These are phyloP conservation scores for Oenanthe oenanthe DNA, from an alignment of 2,113 vertebrate species.

Conservation along the genomic window DNA sequence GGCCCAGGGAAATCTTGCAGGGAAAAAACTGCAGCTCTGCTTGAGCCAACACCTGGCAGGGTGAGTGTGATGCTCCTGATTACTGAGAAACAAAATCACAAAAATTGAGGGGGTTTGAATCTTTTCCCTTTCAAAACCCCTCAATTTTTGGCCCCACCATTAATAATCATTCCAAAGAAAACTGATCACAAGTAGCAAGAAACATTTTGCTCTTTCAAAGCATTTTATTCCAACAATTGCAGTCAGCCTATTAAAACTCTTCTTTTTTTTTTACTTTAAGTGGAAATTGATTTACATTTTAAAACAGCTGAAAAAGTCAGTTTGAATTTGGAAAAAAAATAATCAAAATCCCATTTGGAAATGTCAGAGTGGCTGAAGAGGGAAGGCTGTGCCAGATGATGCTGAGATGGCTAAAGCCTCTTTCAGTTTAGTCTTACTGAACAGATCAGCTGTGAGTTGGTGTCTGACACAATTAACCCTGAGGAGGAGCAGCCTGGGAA, in stretches of 20 bases:
- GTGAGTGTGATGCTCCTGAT: background rate
- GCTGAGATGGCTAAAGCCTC: slow-evolving; percentile 29
- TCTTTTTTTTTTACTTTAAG: background rate
- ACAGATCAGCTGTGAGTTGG: slow-evolving; percentile 17
- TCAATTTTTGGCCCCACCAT: background rate
- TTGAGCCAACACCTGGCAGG: background rate
- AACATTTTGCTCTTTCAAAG: background rate
- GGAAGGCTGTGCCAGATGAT: background rate
- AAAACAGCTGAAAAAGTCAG: slow-evolving; percentile 37
- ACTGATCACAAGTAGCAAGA: background rate
- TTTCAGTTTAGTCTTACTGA: slow-evolving; percentile 24
- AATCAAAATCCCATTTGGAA: background rate
- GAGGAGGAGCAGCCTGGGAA: background rate
- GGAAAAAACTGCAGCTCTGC: background rate
- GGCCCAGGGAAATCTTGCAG: background rate
- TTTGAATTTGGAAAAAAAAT: background rate
- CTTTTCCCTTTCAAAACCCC: background rate
- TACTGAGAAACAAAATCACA: background rate
- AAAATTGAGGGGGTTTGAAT: background rate
- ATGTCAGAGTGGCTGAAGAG: slow-evolving; percentile 30
- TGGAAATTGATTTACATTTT: slow-evolving; percentile 40
- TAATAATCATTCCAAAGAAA: background rate
- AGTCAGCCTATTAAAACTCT: background rate
- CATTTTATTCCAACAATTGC: background rate
- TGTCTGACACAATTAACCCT: slow-evolving; percentile 28